A percentile compares a stretch with the other conserved stretches of the same genome.
These are phyloP conservation scores for Hydrolagus colliei DNA, from an alignment of 2,797 vertebrate genomes.

Conservation along the genomic window DNA sequence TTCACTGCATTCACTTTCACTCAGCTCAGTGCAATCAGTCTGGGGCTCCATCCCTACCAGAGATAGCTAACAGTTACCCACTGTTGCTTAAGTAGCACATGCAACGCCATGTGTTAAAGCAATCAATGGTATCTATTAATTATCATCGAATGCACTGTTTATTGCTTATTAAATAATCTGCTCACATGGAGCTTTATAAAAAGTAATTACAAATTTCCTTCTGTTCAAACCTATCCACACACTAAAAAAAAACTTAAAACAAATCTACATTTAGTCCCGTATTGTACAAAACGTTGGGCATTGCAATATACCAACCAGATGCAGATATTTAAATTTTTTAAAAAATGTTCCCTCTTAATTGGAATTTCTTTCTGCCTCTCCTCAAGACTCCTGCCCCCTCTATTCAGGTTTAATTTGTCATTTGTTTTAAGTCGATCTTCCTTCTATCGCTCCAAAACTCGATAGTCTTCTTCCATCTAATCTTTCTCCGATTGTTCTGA, in stretches of 20 bases:
- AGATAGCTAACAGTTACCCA: too few species aligned
- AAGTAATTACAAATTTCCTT: background rate
- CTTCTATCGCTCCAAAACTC: background rate
- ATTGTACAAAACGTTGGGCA: background rate
- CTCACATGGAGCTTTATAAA: background rate
- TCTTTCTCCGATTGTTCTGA: background rate
- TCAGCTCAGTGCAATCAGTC: too few species aligned
- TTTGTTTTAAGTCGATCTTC: background rate
- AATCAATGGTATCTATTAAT: too few species aligned
- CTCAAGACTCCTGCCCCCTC: background rate
- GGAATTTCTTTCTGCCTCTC: background rate
- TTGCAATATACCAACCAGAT: background rate
- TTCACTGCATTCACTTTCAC: too few species aligned
- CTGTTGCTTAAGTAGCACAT: too few species aligned
- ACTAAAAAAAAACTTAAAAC: background rate
- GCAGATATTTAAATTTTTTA: background rate
- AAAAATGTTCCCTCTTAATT: background rate
- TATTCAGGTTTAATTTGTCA: background rate
- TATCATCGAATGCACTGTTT: background rate
- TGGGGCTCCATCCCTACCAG: too few species aligned
- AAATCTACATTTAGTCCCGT: background rate
- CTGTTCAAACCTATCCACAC: background rate
- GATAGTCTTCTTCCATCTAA: background rate
- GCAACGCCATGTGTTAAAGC: too few species aligned
- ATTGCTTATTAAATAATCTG: slow-evolving; percentile 8